Conservation (phyloP, 2,888 invertebrate genomes). For the Acronicta psi region DNA sequence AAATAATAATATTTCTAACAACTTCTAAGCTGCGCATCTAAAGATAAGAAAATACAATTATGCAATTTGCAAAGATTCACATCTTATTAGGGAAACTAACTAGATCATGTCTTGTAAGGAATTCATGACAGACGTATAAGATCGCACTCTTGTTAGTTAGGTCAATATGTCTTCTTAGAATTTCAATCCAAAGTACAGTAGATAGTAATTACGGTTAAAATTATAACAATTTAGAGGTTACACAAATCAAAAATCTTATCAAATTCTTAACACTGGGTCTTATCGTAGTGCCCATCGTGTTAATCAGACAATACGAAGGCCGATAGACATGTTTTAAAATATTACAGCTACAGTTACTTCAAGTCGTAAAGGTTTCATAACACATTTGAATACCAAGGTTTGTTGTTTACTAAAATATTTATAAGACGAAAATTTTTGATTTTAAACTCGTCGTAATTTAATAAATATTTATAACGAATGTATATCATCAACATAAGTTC, state of each 20-base stretch:
- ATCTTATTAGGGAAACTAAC: slow-evolving; percentile 15
- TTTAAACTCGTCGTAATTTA: slow-evolving; percentile 51
- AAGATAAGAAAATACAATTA: slow-evolving; percentile 7
- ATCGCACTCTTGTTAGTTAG: slow-evolving; percentile 22
- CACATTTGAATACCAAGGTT: slow-evolving; percentile 65
- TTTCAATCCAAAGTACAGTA: slow-evolving; percentile 16
- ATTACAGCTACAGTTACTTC: slow-evolving; percentile 47
- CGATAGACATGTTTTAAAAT: slow-evolving; percentile 53
- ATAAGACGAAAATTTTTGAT: slow-evolving; percentile 56
- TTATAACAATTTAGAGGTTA: slow-evolving; percentile 55
- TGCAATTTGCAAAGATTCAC: slow-evolving; percentile 13
- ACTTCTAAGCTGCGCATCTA: neutral
- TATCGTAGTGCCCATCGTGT: slow-evolving; percentile 62
- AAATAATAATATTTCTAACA: neutral
- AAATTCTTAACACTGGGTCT: slow-evolving; percentile 52
- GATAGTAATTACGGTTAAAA: slow-evolving; percentile 34
- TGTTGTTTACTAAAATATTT: slow-evolving; percentile 59
- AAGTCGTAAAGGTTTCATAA: slow-evolving; percentile 59
- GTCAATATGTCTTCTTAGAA: slow-evolving; percentile 28
- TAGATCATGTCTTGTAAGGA: slow-evolving; percentile 29
- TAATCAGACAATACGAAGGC: slow-evolving; percentile 67
- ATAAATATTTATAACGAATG: slow-evolving; percentile 57
- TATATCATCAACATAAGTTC: slow-evolving; percentile 62
- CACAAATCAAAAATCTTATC: slow-evolving; percentile 66
- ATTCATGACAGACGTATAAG: slow-evolving; percentile 2